Evolutionary conservation across 1,140 invertebrate genomes (phyloP).

Genomic region (Glossosoma conforme): DNA sequence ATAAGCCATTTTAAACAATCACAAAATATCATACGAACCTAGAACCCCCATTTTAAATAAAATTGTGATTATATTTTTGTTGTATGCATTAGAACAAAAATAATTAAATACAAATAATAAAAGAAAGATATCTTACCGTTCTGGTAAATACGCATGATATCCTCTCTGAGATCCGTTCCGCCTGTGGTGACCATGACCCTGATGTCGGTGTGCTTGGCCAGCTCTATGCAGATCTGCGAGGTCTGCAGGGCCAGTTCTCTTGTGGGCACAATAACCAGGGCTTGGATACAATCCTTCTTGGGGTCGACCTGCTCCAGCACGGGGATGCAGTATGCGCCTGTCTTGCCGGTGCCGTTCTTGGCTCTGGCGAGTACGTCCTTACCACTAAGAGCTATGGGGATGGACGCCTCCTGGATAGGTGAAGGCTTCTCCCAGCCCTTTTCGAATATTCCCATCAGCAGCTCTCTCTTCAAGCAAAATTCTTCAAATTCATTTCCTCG

Average conservation of each 20-base stretch:
- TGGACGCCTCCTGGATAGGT: slow-evolving; percentile 98
- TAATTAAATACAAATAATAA: too few relatives aligned
- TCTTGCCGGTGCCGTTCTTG: slow-evolving; percentile 99
- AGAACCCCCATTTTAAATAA: too few relatives aligned
- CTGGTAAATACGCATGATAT: slow-evolving; percentile 99
- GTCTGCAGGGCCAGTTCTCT: slow-evolving; percentile 98
- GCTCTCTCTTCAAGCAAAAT: slow-evolving; percentile 94
- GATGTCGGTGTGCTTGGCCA: slow-evolving; percentile 92
- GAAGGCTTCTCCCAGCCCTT: slow-evolving; percentile 99
- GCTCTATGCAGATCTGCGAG: slow-evolving; percentile 98
- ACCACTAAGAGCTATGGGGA: slow-evolving; percentile 95
- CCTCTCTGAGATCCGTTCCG: slow-evolving; percentile 96
- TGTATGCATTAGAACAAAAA: too few relatives aligned
- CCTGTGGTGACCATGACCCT: slow-evolving; percentile 99
- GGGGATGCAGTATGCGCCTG: slow-evolving; percentile 98
- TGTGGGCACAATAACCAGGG: slow-evolving; percentile 97
- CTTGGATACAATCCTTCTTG: slow-evolving; percentile 88
- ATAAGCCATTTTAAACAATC: too few relatives aligned
- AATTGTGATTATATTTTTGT: too few relatives aligned
- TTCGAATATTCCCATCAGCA: slow-evolving; percentile 99
- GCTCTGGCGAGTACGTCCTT: slow-evolving; percentile 97
- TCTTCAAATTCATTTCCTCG: slow-evolving; percentile 99
- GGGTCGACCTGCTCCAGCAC: slow-evolving; percentile 93
- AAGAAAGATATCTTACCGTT: slow-evolving; percentile 62
- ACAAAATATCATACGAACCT: too few relatives aligned